Conservation (phyloP, 2,888 invertebrate genomes). For the Chymomyza caudatula region DNA sequence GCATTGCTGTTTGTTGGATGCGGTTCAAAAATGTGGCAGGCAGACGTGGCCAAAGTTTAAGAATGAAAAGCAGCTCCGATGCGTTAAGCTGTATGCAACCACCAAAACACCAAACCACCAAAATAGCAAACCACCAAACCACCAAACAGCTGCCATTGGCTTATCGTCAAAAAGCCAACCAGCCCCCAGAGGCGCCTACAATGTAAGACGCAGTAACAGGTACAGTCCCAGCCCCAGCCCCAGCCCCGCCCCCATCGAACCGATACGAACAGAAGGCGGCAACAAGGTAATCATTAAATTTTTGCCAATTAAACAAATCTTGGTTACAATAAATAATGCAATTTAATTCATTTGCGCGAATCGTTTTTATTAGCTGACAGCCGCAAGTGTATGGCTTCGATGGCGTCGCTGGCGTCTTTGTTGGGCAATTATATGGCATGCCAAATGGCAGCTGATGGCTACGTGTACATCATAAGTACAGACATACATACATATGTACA, state of each 20-base stretch:
- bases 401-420: no score
- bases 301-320: conserved; percentile 1
- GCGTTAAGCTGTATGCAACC: conserved; percentile 44
- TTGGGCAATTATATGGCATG: conserved; percentile 36
- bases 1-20: conserved; percentile 37
- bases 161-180: no score
- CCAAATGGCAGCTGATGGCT: background rate
- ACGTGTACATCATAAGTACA: background rate
- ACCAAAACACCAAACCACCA: no score
- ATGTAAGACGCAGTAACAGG: no score
- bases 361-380: conserved; percentile 58
- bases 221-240: no score
- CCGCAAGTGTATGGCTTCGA: conserved; percentile 60
- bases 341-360: conserved; percentile 36
- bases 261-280: no score
- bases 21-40: conserved; percentile 40
- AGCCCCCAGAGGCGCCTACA: no score
- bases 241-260: no score
- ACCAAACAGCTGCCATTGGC: conserved; percentile 70
- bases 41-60: conserved; percentile 13
- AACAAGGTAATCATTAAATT: no score
- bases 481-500: background rate
- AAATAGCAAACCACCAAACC: no score
- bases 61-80: conserved; percentile 36
- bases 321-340: conserved; percentile 49